Base-by-base conservation (phyloP, 1,140 invertebrate species). In the Leptinotarsa undecemlineata region DNA sequence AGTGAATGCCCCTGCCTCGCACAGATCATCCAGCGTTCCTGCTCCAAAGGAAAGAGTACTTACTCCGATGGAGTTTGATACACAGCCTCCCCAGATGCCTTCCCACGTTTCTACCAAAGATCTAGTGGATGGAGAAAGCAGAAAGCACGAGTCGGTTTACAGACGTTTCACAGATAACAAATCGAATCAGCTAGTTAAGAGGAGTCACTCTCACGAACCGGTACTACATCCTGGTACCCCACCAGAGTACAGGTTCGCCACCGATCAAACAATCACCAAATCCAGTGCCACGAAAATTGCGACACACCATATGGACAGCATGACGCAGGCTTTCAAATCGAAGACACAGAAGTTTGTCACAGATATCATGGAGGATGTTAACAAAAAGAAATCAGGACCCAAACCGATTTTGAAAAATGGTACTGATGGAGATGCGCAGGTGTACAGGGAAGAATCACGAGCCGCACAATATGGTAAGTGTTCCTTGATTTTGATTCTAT, bases 341-440 rank as follows among this genome's bases (percentile, higher is more conserved):
- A 92, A 92, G 82, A 90, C 91, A 2, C 90, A 92, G 81, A 88
- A 91, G 78, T 93, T 93, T 78, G 87, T 90, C 20, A 87, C 88
- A 62, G 90, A 92, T 71, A 89, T 93, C 21, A 89, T 90, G 80
- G 87, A 86, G 48, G 90, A 91, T 84, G 82, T 91, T 33, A 88
- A 82, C 33, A 80, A 82, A 81, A 83, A 86, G 75, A 82, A 86
- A 68, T 86, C 86, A 82, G 89, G 87, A 77, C 88, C 88, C 4
- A 89, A 88, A 73, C 51, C 51, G 4, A 57, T 57, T 57, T 83
- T 89, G 72, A 90, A 89, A 77, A 85, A 85, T 74, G 82, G 84
- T 4, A 72, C 80, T 48, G 83, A 87, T 70, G 86, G 86, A 62
- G 89, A 90, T 77, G 87, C 91, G 4, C 90, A 92, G 81, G 90